Base-by-base conservation (phyloP, 1,140 invertebrate genomes). In the Ips nitidus region DNA sequence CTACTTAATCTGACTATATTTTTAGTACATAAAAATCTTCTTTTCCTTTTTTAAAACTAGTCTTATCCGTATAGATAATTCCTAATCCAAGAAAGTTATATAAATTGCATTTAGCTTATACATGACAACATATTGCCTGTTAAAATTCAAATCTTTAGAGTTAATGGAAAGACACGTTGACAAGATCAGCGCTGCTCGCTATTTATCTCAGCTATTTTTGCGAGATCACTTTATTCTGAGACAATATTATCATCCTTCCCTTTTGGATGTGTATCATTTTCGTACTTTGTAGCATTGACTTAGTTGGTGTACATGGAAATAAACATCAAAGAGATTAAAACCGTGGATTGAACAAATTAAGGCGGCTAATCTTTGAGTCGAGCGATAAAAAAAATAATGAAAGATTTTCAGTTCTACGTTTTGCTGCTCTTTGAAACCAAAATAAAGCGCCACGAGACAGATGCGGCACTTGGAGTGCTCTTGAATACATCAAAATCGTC, bases 401-500 rank as follows among this genome's bases (percentile, higher is more conserved):
- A 69, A 69, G 63, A 63, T 63, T 56, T 69, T 69, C 67, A 69
- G 67, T 69, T 69, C 63, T 69, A 63, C 67, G 63, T 69, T 69
- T 69, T 69, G 58, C 67, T 61, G 53, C 59, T 69, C 67, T 69
- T 69, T 69, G 67, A 69, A 69, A 69, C 67, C 67, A 69, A 69
- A 69, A 69, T 69, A 69, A 62, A 69, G 67, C 58, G 67, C 59
- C 60, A 62, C 39, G 67, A 63, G 67, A 69, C 67, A 60, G 67
- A 69, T 69, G 67, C 67, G 67, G 67, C 67, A 62, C 67, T 69
- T 69, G 58, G 40, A 69, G 66, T 60, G 66, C 66, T 61, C 66
- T 69, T 69, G 66, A 69, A 69, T 69, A 69, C 66, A 69, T 69
- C 66, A 69, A 69, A 69, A 69, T 69, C 66, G 66, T 69, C 66